Conservation (phyloP, 1,140 invertebrate genomes). For the Latrodectus geometricus region DNA sequence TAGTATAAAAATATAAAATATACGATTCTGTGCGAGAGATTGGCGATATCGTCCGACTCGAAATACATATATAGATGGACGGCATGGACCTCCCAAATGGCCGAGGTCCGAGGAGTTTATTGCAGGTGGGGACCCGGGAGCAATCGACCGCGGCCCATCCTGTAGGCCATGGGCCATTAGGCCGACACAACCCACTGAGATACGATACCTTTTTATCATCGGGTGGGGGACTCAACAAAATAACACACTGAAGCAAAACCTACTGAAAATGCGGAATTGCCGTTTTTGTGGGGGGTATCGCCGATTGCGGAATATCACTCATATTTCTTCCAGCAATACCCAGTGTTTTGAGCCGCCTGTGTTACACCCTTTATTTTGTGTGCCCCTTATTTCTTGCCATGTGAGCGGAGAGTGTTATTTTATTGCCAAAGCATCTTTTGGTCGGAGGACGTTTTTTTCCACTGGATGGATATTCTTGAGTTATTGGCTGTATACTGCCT, state of each 20-base stretch:
- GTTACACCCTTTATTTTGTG: constrained; percentile 19
- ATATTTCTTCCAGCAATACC: constrained; percentile 1
- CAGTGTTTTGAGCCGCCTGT: constrained; percentile 13
- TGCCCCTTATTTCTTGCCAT: neutral
- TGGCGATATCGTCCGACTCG: too few species aligned
- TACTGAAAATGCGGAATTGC: constrained; percentile 13
- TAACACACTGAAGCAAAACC: constrained; percentile 13
- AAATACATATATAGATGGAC: neutral
- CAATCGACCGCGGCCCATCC: constrained; percentile 16
- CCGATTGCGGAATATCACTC: constrained; percentile 11
- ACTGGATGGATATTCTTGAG: neutral
- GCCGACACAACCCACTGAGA: neutral
- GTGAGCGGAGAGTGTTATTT: neutral
- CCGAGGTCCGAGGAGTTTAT: neutral
- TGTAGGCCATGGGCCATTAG: constrained; percentile 6
- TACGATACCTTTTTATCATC: neutral
- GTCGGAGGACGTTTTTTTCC: neutral
- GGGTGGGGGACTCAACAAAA: neutral
- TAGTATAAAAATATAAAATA: too few species aligned
- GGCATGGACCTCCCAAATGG: neutral
- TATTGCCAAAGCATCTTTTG: neutral
- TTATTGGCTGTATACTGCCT: neutral
- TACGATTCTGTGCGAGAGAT: too few species aligned
- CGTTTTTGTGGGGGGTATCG: neutral
- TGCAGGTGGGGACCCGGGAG: constrained; percentile 5